These are phyloP conservation scores for Planococcus citri DNA, from an alignment of 1,140 invertebrate species.

Conservation along the genomic window DNA sequence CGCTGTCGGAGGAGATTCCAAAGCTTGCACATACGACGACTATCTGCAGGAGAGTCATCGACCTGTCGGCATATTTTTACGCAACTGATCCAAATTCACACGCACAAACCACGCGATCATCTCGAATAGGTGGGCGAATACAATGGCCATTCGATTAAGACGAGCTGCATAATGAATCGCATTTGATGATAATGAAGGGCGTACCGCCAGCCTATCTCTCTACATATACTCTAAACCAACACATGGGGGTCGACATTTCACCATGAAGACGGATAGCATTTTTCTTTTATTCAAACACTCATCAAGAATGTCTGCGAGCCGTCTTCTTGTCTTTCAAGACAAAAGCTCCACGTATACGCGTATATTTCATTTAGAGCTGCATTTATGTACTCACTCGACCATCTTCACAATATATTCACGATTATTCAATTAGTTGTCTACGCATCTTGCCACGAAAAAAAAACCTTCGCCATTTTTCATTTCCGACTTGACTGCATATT, in stretches of 20 bases:
- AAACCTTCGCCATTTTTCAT: too few species aligned
- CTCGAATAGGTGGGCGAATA: background rate
- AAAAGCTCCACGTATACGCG: background rate
- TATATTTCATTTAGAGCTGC: background rate
- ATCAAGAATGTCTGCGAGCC: background rate
- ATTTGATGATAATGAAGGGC: slow-evolving; percentile 2
- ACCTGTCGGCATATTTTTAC: background rate
- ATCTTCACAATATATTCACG: too few species aligned
- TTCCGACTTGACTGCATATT: too few species aligned
- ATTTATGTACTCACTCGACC: too few species aligned
- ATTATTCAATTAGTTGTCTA: too few species aligned
- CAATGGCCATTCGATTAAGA: background rate
- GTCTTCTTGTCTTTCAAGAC: background rate
- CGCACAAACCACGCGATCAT: background rate
- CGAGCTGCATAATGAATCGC: background rate
- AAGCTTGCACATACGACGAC: too few species aligned
- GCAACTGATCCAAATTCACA: slow-evolving; percentile 6
- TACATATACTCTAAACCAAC: too few species aligned
- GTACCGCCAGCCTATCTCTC: background rate
- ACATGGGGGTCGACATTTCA: background rate
- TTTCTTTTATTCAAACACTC: background rate
- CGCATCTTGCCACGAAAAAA: too few species aligned
- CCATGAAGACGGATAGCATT: background rate
- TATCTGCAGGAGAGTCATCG: background rate
- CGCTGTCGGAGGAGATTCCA: too few species aligned